Base-by-base conservation (phyloP, 2,888 invertebrate genomes). In the Phyto melanocephala region DNA sequence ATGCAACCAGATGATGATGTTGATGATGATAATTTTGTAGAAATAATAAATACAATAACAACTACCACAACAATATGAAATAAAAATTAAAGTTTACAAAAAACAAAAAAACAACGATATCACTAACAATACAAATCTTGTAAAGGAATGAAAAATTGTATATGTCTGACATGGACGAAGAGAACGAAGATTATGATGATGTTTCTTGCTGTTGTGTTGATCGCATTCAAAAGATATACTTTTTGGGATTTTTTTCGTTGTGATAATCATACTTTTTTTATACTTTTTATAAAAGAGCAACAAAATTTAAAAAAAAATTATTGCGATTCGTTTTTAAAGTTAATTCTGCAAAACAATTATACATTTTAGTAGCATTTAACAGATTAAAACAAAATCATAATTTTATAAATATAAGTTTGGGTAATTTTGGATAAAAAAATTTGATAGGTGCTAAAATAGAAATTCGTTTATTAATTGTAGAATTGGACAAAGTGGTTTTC, bases 301-400 rank as follows among this genome's bases (percentile, higher is more conserved):
- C 2, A 28, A 3, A 33, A 63, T 28, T n/a, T 24, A 33, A 45
- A 40, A 79, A 81, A 67, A 85, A 81, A 79, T 83, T 84, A 77
- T 81, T 72, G 86, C 87, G 85, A 87, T 86, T 87, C 87, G 40
- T 74, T 50, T 56, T 37, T 4, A 22, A 52, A 52, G 42, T 87
- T 86, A 81, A 56, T n/a, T 87, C 17, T 81, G 87, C n/a, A 88
- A 87, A 60, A 88, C 87, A 88, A 89, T 89, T 89, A 87, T 86
- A 87, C 85, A 76, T 81, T 84, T 84, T 84, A 72, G 80, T 81
- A 72, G 72, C 35, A 72, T 81, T 72, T 68, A 54, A 62, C 67
- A 58, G 54, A 65, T 63, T n/a, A n/a, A n/a, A n/a, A n/a, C n/a
- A n/a, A n/a, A n/a, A n/a, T n/a, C n/a, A n/a, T n/a, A n/a, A n/a